phyloP scores from a whole-genome alignment of 2,113 vertebrate species.

The Aptenodytes forsteri region DNA sequence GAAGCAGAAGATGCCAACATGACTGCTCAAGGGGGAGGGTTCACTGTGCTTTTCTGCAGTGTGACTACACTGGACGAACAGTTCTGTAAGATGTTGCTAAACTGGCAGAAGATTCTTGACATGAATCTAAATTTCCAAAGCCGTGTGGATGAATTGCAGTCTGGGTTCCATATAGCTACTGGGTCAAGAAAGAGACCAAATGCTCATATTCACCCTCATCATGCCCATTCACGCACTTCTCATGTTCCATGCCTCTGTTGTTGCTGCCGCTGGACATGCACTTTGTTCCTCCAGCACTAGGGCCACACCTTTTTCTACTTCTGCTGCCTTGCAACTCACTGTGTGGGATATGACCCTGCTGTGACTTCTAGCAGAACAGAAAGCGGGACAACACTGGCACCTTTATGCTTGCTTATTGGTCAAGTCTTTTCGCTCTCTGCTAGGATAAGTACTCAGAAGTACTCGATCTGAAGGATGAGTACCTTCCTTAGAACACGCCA shows the following conservation, averaged over 20 bases:
- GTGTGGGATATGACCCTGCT: neutral
- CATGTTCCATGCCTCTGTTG: neutral
- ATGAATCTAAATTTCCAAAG: neutral
- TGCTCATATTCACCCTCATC: fast-evolving
- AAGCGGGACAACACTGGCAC: neutral
- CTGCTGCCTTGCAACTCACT: neutral
- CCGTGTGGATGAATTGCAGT: neutral
- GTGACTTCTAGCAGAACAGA: neutral
- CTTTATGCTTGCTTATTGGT: neutral
- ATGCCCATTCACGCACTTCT: neutral
- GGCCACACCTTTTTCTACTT: neutral
- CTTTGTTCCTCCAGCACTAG: neutral
- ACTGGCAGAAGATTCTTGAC: neutral
- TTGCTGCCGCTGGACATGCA: neutral
- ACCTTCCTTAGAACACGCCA: neutral
- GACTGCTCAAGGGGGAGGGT: neutral
- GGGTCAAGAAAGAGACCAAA: neutral
- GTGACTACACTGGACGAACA: neutral
- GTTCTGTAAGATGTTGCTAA: neutral
- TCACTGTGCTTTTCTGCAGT: neutral
- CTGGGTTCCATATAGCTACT: neutral
- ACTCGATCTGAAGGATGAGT: neutral
- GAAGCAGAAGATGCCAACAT: neutral
- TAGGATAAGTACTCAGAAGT: neutral
- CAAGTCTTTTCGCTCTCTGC: neutral